phyloP scores from a whole-genome alignment of 2,797 vertebrate genomes.

The Sciurus vulgaris region DNA sequence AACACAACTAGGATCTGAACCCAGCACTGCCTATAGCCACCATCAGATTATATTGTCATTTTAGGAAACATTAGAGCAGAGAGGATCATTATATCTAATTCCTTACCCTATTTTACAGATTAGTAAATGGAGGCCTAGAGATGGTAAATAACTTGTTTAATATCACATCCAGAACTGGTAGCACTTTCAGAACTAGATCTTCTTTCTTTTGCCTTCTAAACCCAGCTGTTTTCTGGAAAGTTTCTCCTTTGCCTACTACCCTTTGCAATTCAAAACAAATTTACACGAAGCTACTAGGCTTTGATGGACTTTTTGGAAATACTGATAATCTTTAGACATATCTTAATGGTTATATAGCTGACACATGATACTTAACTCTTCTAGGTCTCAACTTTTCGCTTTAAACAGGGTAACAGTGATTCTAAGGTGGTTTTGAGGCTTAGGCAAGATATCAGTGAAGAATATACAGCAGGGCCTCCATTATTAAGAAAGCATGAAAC shows the following conservation, averaged over 20 bases:
- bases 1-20: slow-evolving; percentile 28
- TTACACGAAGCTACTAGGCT: background rate
- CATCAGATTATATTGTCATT: background rate
- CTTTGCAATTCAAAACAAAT: slow-evolving; percentile 41
- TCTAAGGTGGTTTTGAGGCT: background rate
- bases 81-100: background rate
- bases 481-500: background rate
- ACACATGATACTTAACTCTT: background rate
- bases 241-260: slow-evolving; percentile 26
- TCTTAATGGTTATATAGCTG: background rate
- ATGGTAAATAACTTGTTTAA: background rate
- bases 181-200: background rate
- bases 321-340: background rate
- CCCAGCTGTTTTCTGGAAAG: background rate
- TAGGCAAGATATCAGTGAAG: background rate
- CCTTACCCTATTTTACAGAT: background rate
- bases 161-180: background rate
- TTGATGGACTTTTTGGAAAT: background rate
- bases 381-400: background rate
- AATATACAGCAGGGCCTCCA: background rate
- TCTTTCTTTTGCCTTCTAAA: slow-evolving; percentile 26
- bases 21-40: background rate
- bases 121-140: background rate
- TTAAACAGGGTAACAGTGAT: background rate
- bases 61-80: background rate